phyloP scores from a whole-genome alignment of 2,797 vertebrate species.

The Pseudopleuronectes americanus region DNA sequence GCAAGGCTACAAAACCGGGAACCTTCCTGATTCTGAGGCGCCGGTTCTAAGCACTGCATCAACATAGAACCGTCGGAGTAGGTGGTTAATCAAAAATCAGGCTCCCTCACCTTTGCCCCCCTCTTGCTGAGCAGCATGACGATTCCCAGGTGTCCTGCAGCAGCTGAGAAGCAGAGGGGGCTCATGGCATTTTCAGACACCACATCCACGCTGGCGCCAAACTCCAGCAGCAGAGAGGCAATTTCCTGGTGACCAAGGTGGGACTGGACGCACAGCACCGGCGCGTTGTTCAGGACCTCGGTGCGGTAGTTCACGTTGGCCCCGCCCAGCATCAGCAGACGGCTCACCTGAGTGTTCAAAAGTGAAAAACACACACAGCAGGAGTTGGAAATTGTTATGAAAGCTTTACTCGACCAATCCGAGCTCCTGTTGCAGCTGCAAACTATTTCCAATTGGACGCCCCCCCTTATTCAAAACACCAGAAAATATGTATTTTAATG shows the following conservation, averaged over 20 bases:
- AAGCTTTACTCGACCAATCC: constrained; percentile 12
- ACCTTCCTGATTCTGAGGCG: no score
- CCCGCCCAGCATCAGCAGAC: constrained; percentile 94
- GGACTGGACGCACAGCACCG: constrained; percentile 93
- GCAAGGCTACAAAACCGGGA: no score
- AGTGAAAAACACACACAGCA: constrained; percentile 32
- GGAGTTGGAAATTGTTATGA: constrained; percentile 16
- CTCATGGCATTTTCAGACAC: constrained; percentile 93
- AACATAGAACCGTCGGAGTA: no score
- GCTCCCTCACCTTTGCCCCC: constrained; percentile 89
- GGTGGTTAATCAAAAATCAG: background rate
- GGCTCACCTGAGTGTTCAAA: constrained; percentile 89
- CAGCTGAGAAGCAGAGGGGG: constrained; percentile 91
- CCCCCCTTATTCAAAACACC: background rate
- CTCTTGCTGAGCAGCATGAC: constrained; percentile 90
- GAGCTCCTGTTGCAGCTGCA: constrained; percentile 1
- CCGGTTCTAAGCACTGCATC: no score
- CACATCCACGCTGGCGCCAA: constrained; percentile 90
- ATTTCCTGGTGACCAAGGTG: constrained; percentile 97
- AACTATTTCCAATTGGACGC: constrained; percentile 1
- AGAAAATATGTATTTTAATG: background rate
- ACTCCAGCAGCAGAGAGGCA: constrained; percentile 90
- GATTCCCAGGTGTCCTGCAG: constrained; percentile 91
- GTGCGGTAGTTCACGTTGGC: constrained; percentile 97
- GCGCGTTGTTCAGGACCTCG: constrained; percentile 95